Evolutionary conservation across 2,113 vertebrate species (phyloP), one percentile per base, ranked within the genome.

Genomic region (Cisticola juncidis): DNA sequence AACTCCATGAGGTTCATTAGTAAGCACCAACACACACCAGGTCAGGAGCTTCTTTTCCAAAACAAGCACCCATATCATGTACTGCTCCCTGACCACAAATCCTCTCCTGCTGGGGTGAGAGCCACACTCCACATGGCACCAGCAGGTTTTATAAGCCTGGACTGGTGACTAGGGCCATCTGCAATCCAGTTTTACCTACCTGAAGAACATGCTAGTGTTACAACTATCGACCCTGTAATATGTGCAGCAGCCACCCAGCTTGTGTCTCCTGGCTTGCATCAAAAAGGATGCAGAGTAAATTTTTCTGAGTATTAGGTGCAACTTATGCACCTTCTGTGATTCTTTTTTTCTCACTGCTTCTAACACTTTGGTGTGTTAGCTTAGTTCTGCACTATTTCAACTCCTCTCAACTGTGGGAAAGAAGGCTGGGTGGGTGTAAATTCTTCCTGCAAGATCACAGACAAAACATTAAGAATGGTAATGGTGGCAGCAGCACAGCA

Each of bases 1-100:
- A 1, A 3, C 8, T 76, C 33, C 58, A 81, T 0, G 0, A 53
- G 10, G 15, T 10, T 61, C 3, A 0, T 51, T 42, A 31, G 14
- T 22, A 26, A 81, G n/a, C 24, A 36, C 40, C 8, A 19, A n/a
- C 42, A 66, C 35, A 45, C 35, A n/a, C 24, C 14, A 69, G 60
- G 11, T 6, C 29, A 56, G 53, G 33, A 82, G 12, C 31, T 60
- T 44, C 28, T 85, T 62, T 76, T 61, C 45, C 45, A 73, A 70
- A 94, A 61, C 18, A 56, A 90, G 11, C 23, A n/a, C 10, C 33
- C 14, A 36, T 26, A 29, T 26, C 6, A 13, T 4, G 14, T 58
- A 19, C 40, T 62, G 31, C 22, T 70, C 23, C 31, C 48, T 65
- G n/a, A 47, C 42, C 38, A 42, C 47, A 81, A 62, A 89, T 62